These are phyloP conservation scores for Asobara japonica DNA, from an alignment of 1,140 invertebrate species.

Conservation along the genomic window DNA sequence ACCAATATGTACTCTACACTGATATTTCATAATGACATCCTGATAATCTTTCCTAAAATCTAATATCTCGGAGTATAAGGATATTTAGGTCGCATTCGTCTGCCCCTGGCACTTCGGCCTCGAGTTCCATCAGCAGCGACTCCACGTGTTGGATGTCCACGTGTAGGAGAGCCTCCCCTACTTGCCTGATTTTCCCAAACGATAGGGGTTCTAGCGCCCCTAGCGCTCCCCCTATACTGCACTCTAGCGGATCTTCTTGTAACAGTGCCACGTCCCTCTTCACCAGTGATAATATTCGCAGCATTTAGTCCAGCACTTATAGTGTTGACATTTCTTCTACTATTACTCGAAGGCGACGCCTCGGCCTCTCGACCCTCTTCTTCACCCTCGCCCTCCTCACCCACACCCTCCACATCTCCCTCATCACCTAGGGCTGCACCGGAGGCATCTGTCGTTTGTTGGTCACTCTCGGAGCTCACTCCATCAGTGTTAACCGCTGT, in stretches of 20 bases:
- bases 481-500: slow-evolving; percentile 52
- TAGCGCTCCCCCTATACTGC: slow-evolving; percentile 42
- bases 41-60: neutral
- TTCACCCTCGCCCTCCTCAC: slow-evolving; percentile 76
- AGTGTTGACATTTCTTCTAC: slow-evolving; percentile 45
- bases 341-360: slow-evolving; percentile 67
- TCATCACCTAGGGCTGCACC: slow-evolving; percentile 53
- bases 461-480: slow-evolving; percentile 72
- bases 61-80: slow-evolving; percentile 35
- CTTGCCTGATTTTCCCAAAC: slow-evolving; percentile 55
- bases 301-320: slow-evolving; percentile 42
- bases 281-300: slow-evolving; percentile 20
- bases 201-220: slow-evolving; percentile 60
- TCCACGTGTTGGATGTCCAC: slow-evolving; percentile 42
- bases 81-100: slow-evolving; percentile 49
- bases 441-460: slow-evolving; percentile 66
- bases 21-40: no score
- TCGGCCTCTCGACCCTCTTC: slow-evolving; percentile 65
- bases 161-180: slow-evolving; percentile 45
- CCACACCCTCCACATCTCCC: slow-evolving; percentile 53
- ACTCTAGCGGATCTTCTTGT: slow-evolving; percentile 45
- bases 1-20: no score
- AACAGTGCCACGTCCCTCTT: slow-evolving; percentile 29
- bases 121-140: slow-evolving; percentile 42
- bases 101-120: slow-evolving; percentile 48